A percentile compares a stretch with the other conserved stretches of the same genome.
Evolutionary conservation across 1,140 invertebrate species (phyloP).

Genomic region (Oryzaephilus surinamensis): DNA sequence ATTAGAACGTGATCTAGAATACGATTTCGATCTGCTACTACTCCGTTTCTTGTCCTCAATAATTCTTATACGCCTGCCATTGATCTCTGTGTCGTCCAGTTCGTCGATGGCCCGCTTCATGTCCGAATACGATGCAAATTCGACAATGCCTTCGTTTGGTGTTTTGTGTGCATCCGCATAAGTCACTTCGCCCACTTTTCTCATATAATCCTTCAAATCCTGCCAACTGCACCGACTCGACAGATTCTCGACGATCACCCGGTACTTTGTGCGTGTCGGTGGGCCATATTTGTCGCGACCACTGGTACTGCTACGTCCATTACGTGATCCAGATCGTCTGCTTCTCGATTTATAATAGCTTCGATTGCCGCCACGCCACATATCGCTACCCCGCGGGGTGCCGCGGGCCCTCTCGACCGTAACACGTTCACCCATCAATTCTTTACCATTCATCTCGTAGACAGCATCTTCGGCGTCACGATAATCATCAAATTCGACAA

Average conservation of each 20-base stretch:
- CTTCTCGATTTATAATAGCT: conserved; percentile 21
- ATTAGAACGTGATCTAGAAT: conserved; percentile 49
- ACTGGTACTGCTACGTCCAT: too few relatives aligned
- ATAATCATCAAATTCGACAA: conserved; percentile 98
- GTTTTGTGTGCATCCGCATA: conserved; percentile 96
- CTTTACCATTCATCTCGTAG: conserved; percentile 95
- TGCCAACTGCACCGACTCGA: conserved; percentile 98
- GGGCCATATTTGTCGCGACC: conserved; percentile 69
- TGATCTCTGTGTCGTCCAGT: conserved; percentile 89
- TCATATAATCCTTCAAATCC: conserved; percentile 98
- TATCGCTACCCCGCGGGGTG: conserved; percentile 51
- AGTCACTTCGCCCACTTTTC: conserved; percentile 95
- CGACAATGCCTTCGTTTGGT: conserved; percentile 89
- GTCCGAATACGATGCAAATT: conserved; percentile 83
- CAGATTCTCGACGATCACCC: conserved; percentile 94
- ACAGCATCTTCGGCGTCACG: conserved; percentile 98
- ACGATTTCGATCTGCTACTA: conserved; percentile 36
- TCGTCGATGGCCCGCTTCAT: conserved; percentile 94
- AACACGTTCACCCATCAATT: conserved; percentile 84
- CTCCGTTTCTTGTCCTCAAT: conserved; percentile 58
- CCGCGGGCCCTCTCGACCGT: conserved; percentile 76
- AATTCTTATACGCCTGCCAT: conserved; percentile 57
- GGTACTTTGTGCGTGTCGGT: conserved; percentile 91
- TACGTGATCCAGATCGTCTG: conserved; percentile 17
- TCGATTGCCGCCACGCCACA: conserved; percentile 26